Evolutionary conservation across 2,888 invertebrate genomes (phyloP), one percentile per base, ranked within the genome.

Genomic region (Tiliacea citrago): DNA sequence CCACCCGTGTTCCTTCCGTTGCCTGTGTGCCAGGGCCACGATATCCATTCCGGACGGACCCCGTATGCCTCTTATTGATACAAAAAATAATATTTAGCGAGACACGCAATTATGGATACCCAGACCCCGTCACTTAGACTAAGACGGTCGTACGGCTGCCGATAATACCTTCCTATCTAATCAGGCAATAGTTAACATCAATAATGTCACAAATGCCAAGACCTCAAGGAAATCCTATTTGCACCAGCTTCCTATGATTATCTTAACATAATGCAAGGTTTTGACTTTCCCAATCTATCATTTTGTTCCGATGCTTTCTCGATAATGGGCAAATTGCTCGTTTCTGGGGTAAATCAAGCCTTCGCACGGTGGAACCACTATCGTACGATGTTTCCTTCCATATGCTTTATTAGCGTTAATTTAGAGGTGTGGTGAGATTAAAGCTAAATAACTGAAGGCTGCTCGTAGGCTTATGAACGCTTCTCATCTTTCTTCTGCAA

Each of bases 231-330:
- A 75, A 60, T 62, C 21, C n/a, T 62, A 49, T 29, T 47, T 57
- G 12, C 1, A 29, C 21, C 62, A 55, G 69, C 51, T 79, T 68
- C 76, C 81, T 83, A 83, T 79, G 62, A 85, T 83, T 85, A 85
- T 53, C 29, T 60, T 35, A 65, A 49, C 71, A 67, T 76, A 77
- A 81, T 73, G 45, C n/a, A 65, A 51, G 68, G 68, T 65, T 68
- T 39, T 21, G 53, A 57, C 49, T 73, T 49, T 68, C 47, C 67
- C 57, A 55, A 73, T 71, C 73, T 61, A 73, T 83, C 58, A 71
- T 69, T 74, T 70, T 73, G 62, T 57, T 74, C 21, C 67, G 47
- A 69, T 70, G 21, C 79, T 84, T 84, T 84, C 84, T 73, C 81
- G 61, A 75, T 84, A 84, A 72, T 82, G 21, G 74, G n/a, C 18